Evolutionary conservation across 2,113 vertebrate genomes (phyloP), one percentile per base, ranked within the genome.

Genomic region (Cepphus grylle): DNA sequence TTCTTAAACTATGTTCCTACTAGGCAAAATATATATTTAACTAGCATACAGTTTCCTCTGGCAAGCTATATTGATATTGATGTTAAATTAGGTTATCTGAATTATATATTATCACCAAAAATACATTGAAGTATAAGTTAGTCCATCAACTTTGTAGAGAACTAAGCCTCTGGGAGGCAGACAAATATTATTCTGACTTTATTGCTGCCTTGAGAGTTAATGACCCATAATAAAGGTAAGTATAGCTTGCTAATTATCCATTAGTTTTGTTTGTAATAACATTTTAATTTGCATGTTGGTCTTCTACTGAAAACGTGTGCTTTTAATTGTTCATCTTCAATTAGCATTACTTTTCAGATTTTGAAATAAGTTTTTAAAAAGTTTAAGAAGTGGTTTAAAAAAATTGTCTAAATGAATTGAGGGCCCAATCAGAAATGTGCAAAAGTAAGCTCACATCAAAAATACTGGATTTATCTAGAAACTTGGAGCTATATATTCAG

Each of bases 241-340:
- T 26, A 76, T 83, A 36, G 43, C 40, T 67, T 86, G 38, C 55
- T 94, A 93, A 93, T 63, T 92, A 65, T 70, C 77, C 58, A 73
- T 70, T 77, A 66, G 38, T 81, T 89, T 81, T 84, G 53, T 38
- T 88, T 95, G 88, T 67, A 92, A 79, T 91, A 92, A 93, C 10
- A 6, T 65, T 93, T 92, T 70, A 76, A 69, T 94, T 86, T 84
- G 50, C 43, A 72, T 83, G 23, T 79, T 80, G n/a, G 21, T 92
- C 53, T 56, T 78, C 62, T 88, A 69, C 56, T 92, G 43, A 62
- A 94, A 94, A 77, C 62, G 72, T 11, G 11, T 43, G 62, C 30
- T 85, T 81, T 91, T 87, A 77, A 58, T 78, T 81, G 80, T 88
- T 88, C 21, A 11, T 67, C 43, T 87, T 67, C 82, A 70, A 43